Evolutionary conservation across 2,797 vertebrate species (phyloP), one percentile per base, ranked within the genome.

Genomic region (Myioborus melanocephalus): DNA sequence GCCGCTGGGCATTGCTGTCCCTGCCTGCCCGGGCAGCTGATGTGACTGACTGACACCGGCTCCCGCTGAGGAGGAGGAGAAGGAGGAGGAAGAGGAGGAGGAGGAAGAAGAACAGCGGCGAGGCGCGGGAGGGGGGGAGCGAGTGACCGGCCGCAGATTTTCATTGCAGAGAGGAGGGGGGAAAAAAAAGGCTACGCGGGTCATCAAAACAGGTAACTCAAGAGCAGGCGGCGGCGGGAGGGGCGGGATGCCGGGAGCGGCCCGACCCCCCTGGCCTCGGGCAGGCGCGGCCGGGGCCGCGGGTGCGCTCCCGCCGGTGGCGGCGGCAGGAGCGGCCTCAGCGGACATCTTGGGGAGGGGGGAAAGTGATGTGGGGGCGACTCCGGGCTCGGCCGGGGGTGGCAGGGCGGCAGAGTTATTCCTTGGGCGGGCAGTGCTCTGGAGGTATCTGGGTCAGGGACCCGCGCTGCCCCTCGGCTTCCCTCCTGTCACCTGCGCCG

Each of bases 1-100:
- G 98, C 98, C 13, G 97, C 93, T n/a, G 95, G 97, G 96, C 94
- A 90, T 44, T 97, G 96, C 97, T 94, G 87, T 94, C 88, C 55
- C 6, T 89, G 87, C 81, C 43, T 35, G 93, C 57, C 49, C 43
- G 87, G 92, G 68, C 87, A 93, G 97, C 97, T 96, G 95, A 92
- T 92, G 97, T 94, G 98, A 68, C 78, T 97, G 98, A 98, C 98
- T 63, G 79, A 70, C 87, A 93, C 78, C 61, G 49, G 75, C 95
- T 96, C 96, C 72, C 52, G 27, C 77, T 32, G 83, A 8, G 72
- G 47, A 80, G 85, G 87, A 94, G 80, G 46, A 88, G 39, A 15
- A 89, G 35, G 1, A 90, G 24, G 0, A 49, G 47, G 3, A 46
- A 23, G 44, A 91, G 5, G 14, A 88, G 9, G 10, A 75, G 78